Base-by-base conservation (phyloP, 2,888 invertebrate genomes). In the Drosophila bunnanda region DNA sequence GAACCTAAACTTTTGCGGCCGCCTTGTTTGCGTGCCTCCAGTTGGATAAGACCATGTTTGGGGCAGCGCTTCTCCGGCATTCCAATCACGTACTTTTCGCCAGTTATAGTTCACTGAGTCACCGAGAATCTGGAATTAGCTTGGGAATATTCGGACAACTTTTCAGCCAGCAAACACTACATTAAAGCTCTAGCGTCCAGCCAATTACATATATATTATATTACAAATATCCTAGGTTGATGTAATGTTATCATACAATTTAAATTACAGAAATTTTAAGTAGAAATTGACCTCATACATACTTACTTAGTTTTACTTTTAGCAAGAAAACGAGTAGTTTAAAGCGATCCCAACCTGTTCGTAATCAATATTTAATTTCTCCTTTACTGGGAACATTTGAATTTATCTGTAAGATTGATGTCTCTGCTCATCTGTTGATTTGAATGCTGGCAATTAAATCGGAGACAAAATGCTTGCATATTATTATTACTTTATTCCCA, bases 51-150 rank as follows among this genome's bases (percentile, higher is more conserved):
- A 58, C 53, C 20, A 58, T 74, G 54, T 72, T 72, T 65, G 57
- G 74, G 10, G 25, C 22, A 30, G 34, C 13, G 61, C 20, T n/a
- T 20, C 50, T 57, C 50, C 20, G 25, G 46, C 48, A 85, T 71
- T 82, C 74, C 55, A 58, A 76, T 74, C 82, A 88, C 88, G 82
- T 76, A 58, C 66, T 65, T 43, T 28, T 28, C 17, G 43, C 44
- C 64, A 71, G 73, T 43, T 71, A 44, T 44, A 72, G 71, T 72
- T 62, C 69, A 69, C 44, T 69, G 68, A 69, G 70, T 69, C 68
- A 58, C 50, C 10, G 34, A n/a, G 55, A 55, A 48, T 67, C 22
- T 22, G n/a, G 48, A 48, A 67, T 67, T 55, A 67, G 54, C 68
- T 41, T 20, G 30, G 59, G 54, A 38, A 66, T 39, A 44, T 54